These are phyloP conservation scores for Bombus affinis DNA, from an alignment of 1,140 invertebrate genomes.

Conservation along the genomic window DNA sequence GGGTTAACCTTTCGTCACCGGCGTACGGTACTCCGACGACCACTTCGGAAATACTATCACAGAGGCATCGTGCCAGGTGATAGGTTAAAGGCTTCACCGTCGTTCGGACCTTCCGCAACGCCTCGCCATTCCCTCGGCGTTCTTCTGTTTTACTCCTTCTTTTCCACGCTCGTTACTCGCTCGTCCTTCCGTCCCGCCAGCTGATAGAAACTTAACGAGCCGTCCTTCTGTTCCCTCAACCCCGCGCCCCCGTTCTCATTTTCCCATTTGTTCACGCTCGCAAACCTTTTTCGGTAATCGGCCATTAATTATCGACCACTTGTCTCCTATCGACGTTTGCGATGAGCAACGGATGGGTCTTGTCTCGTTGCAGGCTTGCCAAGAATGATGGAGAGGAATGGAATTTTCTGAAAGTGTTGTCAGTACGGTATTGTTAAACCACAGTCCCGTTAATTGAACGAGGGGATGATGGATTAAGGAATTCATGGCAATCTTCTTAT, in stretches of 20 bases:
- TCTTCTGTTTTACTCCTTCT: neutral
- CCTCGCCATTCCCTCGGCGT: neutral
- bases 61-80: slow-evolving; percentile 51
- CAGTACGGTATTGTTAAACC: neutral
- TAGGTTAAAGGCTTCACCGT: slow-evolving; percentile 61
- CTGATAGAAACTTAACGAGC: slow-evolving; percentile 66
- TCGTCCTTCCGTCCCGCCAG: slow-evolving; percentile 24
- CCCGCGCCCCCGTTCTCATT: slow-evolving; percentile 38
- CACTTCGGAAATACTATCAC: slow-evolving; percentile 37
- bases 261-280: slow-evolving; percentile 46
- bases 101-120: slow-evolving; percentile 17
- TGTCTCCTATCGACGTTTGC: slow-evolving; percentile 30
- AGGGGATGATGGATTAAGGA: neutral
- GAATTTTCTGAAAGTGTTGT: neutral
- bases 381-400: slow-evolving; percentile 16
- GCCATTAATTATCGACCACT: slow-evolving; percentile 45
- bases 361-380: neutral
- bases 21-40: slow-evolving; percentile 37
- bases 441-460: neutral
- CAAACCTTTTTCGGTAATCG: slow-evolving; percentile 44
- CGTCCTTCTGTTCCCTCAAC: slow-evolving; percentile 31
- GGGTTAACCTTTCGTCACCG: slow-evolving; percentile 54
- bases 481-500: neutral
- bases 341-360: neutral
- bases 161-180: slow-evolving; percentile 5